Conservation (phyloP, 2,797 vertebrate genomes). For the Syncerus caffer region DNA sequence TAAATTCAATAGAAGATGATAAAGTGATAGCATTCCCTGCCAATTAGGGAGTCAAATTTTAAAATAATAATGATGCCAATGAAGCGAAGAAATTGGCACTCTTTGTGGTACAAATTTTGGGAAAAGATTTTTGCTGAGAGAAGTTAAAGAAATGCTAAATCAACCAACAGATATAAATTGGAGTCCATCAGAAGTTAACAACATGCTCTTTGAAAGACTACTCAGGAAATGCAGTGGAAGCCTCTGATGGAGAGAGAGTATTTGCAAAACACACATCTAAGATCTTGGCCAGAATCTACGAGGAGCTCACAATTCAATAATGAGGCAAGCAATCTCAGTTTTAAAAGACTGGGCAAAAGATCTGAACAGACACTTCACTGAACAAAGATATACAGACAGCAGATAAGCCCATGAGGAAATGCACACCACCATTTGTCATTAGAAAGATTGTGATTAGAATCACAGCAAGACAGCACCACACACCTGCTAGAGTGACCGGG, state of each 20-base stretch:
- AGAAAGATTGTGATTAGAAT: neutral
- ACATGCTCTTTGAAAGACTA: neutral
- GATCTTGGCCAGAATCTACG: neutral
- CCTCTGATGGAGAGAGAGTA: neutral
- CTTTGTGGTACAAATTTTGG: neutral
- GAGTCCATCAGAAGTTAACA: neutral
- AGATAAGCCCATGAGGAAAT: accelerated
- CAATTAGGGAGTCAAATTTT: neutral
- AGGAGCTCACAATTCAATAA: neutral
- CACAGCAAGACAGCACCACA: neutral
- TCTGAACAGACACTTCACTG: neutral
- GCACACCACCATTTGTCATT: accelerated
- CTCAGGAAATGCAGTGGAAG: neutral
- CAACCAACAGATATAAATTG: neutral
- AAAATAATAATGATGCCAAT: neutral
- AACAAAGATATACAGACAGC: neutral
- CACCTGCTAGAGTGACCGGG: neutral
- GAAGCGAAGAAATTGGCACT: neutral
- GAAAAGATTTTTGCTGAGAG: neutral
- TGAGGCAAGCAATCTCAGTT: neutral
- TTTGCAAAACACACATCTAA: neutral
- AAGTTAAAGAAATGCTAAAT: neutral
- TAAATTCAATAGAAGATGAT: neutral
- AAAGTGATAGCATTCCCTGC: neutral
- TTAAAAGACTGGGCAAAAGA: neutral